phyloP scores from a whole-genome alignment of 2,888 invertebrate genomes.

The Cenopis cana region DNA sequence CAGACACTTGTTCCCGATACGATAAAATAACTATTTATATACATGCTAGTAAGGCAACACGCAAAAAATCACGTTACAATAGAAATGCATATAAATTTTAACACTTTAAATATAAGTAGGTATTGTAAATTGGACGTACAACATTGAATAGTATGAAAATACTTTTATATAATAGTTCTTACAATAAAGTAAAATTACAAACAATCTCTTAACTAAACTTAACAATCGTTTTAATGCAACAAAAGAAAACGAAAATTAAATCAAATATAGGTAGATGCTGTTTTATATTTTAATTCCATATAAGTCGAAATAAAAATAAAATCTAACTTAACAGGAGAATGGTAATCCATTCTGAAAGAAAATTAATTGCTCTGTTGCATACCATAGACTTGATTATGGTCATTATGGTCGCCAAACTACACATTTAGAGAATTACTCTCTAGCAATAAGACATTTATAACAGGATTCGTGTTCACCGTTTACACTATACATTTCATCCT shows the following conservation, averaged over 20 bases:
- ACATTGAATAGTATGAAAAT: conserved; percentile 73
- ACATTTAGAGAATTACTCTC: not conserved
- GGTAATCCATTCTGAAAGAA: not conserved
- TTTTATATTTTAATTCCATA: conserved; percentile 11
- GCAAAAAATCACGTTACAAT: conserved; percentile 65
- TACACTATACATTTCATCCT: conserved; percentile 5
- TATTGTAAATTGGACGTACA: conserved; percentile 79
- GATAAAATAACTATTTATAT: conserved; percentile 67
- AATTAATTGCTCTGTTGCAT: not conserved
- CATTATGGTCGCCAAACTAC: conserved; percentile 11
- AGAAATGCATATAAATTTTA: conserved; percentile 72
- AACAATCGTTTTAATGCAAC: conserved; percentile 52
- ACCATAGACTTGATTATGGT: conserved; percentile 18
- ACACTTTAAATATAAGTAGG: conserved; percentile 59
- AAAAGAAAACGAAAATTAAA: conserved; percentile 28
- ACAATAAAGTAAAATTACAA: conserved; percentile 68
- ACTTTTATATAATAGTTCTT: conserved; percentile 60
- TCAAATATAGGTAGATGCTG: conserved; percentile 9
- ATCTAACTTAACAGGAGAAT: not conserved
- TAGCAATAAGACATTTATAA: conserved; percentile 6
- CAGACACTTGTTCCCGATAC: conserved; percentile 71
- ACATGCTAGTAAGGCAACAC: conserved; percentile 64
- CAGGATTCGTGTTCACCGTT: conserved; percentile 3
- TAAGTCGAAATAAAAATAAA: conserved; percentile 2
- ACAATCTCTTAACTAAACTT: conserved; percentile 77